Evolutionary conservation across 1,140 invertebrate species (phyloP).

Genomic region (Leguminivora glycinivorella): DNA sequence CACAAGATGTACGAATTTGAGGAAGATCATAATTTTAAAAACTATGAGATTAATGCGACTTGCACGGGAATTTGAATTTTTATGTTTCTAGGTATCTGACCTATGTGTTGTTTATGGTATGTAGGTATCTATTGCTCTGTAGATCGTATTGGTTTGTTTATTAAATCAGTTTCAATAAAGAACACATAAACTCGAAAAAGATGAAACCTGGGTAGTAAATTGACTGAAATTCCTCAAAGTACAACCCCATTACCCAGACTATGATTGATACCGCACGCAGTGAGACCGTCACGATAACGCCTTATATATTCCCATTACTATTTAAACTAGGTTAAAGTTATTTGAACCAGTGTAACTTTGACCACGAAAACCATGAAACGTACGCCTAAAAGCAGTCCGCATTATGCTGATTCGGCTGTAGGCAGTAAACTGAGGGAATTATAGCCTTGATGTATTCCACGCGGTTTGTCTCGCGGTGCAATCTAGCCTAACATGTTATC

Average conservation of each 20-base stretch:
- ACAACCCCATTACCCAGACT: conserved; percentile 51
- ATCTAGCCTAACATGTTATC: conserved; percentile 32
- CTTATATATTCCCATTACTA: neutral
- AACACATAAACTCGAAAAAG: too few relatives aligned
- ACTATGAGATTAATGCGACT: neutral
- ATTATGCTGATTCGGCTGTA: too few relatives aligned
- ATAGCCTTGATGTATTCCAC: conserved; percentile 30
- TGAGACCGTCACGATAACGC: conserved; percentile 40
- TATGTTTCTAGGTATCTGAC: too few relatives aligned
- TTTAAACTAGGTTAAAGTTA: too few relatives aligned
- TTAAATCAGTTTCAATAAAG: too few relatives aligned
- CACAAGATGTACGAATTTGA: neutral
- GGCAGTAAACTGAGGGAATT: neutral
- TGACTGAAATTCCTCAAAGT: conserved; percentile 35
- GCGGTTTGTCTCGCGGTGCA: conserved; percentile 36
- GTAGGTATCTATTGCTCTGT: too few relatives aligned
- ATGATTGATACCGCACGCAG: conserved; percentile 59
- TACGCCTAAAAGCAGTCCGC: too few relatives aligned
- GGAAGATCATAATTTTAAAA: neutral
- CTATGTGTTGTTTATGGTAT: too few relatives aligned
- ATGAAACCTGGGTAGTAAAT: neutral
- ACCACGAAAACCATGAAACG: too few relatives aligned
- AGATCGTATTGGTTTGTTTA: too few relatives aligned
- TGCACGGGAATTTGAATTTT: too few relatives aligned
- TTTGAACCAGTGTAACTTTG: too few relatives aligned